Conservation (phyloP, 2,797 vertebrate genomes). For the Denticeps clupeoides region DNA sequence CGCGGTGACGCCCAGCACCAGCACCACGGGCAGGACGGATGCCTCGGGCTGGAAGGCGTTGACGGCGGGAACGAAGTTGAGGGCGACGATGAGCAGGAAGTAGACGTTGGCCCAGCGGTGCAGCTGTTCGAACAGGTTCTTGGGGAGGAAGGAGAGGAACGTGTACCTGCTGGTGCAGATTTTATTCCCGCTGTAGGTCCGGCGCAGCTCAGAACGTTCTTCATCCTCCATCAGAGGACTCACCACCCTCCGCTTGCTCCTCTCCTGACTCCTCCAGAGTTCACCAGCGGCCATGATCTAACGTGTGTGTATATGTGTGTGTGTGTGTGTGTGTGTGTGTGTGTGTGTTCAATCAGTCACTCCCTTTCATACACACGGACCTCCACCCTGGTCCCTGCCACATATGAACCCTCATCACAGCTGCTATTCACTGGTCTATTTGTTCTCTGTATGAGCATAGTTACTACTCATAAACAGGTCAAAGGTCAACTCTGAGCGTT, state of each 20-base stretch:
- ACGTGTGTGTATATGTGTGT: background rate
- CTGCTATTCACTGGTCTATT: too few relatives aligned
- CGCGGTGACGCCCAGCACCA: conserved; percentile 41
- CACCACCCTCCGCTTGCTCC: conserved; percentile 37
- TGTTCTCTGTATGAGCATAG: too few relatives aligned
- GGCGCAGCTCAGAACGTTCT: conserved; percentile 18
- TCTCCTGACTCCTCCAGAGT: conserved; percentile 4
- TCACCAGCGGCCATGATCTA: background rate
- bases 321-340: background rate
- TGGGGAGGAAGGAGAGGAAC: conserved; percentile 52
- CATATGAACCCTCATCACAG: too few relatives aligned
- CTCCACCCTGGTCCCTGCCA: too few relatives aligned
- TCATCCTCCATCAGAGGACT: conserved; percentile 22
- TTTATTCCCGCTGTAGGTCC: conserved; percentile 37
- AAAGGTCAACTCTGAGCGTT: too few relatives aligned
- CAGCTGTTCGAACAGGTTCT: conserved; percentile 58
- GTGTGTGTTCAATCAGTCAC: too few relatives aligned
- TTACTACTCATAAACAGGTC: too few relatives aligned
- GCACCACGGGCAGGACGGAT: conserved; percentile 36
- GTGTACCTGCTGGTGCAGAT: conserved; percentile 55
- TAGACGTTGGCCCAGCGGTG: conserved; percentile 55
- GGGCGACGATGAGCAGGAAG: conserved; percentile 45
- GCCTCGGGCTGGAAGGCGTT: conserved; percentile 54
- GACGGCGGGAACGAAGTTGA: conserved; percentile 54
- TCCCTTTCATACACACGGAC: too few relatives aligned